These are phyloP conservation scores for Kuschelorhynchus macadamiae DNA, from an alignment of 2,888 invertebrate species.

Conservation along the genomic window DNA sequence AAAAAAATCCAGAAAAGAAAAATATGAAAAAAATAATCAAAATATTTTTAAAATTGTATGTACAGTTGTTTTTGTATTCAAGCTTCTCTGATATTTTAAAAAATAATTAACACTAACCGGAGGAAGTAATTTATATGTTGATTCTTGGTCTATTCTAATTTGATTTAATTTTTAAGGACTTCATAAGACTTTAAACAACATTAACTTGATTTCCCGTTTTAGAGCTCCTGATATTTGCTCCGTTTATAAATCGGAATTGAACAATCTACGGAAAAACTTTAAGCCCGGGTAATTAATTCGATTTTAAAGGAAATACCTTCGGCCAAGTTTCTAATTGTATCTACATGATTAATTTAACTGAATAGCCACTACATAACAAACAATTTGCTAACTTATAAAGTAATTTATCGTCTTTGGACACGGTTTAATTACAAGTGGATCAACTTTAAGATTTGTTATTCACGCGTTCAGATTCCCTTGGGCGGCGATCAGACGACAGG, in stretches of 20 bases:
- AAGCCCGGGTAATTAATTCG: slow-evolving; percentile 18
- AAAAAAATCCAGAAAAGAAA: no score
- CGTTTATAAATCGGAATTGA: not conserved
- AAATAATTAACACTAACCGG: no score
- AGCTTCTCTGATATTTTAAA: no score
- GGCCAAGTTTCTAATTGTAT: slow-evolving; percentile 55
- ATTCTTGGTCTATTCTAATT: no score
- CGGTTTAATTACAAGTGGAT: slow-evolving; percentile 60
- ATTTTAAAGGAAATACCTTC: slow-evolving; percentile 30
- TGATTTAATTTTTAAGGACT: no score
- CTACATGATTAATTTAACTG: slow-evolving; percentile 61
- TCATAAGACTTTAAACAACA: no score
- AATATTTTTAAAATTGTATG: no score
- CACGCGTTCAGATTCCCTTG: slow-evolving; percentile 48
- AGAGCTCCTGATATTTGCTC: no score
- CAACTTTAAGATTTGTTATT: slow-evolving; percentile 56
- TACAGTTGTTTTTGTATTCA: no score
- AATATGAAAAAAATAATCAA: no score
- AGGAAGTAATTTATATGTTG: no score
- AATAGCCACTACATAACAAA: slow-evolving; percentile 59
- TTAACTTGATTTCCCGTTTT: no score
- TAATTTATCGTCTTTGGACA: slow-evolving; percentile 63
- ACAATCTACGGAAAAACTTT: slow-evolving; percentile 5
- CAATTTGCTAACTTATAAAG: slow-evolving; percentile 60
- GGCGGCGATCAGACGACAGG: not conserved